These are phyloP conservation scores for Morone saxatilis DNA, from an alignment of 2,113 vertebrate genomes.

Conservation along the genomic window DNA sequence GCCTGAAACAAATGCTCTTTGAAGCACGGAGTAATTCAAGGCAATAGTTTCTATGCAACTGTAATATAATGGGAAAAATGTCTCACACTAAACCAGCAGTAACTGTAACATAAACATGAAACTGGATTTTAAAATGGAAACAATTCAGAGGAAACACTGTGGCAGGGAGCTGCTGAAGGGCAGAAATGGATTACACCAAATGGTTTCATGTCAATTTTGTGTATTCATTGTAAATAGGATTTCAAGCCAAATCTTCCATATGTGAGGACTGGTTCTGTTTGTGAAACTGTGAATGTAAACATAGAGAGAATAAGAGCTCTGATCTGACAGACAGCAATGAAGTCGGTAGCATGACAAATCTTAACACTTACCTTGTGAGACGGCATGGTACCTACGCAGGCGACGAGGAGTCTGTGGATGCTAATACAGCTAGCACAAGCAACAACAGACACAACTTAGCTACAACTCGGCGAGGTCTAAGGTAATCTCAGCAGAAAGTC, in stretches of 20 bases:
- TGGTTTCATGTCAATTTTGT: constrained; percentile 30
- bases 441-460: too few relatives aligned
- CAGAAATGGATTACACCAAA: constrained; percentile 30
- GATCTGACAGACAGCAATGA: background rate
- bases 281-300: background rate
- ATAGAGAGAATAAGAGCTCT: background rate
- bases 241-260: constrained; percentile 23
- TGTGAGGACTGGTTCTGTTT: constrained; percentile 4
- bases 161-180: constrained; percentile 25
- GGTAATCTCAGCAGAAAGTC: too few relatives aligned
- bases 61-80: constrained; percentile 2
- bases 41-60: constrained; percentile 17
- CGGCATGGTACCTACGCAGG: too few relatives aligned
- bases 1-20: constrained; percentile 29
- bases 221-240: constrained; percentile 27
- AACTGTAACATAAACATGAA: background rate
- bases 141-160: background rate
- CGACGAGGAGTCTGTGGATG: too few relatives aligned
- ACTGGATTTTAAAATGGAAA: constrained; percentile 25
- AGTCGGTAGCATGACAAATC: too few relatives aligned
- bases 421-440: too few relatives aligned
- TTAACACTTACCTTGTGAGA: too few relatives aligned
- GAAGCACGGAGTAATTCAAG: constrained; percentile 5
- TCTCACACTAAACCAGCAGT: background rate
- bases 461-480: too few relatives aligned